These are phyloP conservation scores for Stenodera caucasica DNA, from an alignment of 2,888 invertebrate species.

Conservation along the genomic window DNA sequence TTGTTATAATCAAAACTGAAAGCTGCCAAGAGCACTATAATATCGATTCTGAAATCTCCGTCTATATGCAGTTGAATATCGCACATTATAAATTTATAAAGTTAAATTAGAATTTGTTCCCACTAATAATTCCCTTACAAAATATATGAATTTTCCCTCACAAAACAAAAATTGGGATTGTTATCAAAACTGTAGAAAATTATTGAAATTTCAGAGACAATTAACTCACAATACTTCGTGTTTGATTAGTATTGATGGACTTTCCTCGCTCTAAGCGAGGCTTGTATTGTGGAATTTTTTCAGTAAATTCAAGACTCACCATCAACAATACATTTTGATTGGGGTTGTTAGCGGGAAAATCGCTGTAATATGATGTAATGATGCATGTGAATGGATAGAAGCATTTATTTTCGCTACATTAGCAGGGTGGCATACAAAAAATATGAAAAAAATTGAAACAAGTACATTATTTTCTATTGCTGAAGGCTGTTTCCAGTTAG, in stretches of 20 bases:
- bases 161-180: too few relatives aligned
- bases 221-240: not conserved
- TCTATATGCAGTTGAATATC: too few relatives aligned
- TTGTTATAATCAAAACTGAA: not conserved
- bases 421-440: slow-evolving; percentile 16
- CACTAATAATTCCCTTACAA: too few relatives aligned
- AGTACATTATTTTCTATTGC: not conserved
- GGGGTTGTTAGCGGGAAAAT: slow-evolving; percentile 25
- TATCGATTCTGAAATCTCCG: not conserved
- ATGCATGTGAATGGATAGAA: slow-evolving; percentile 27
- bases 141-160: too few relatives aligned
- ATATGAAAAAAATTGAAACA: slow-evolving; percentile 1
- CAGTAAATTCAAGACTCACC: slow-evolving; percentile 6
- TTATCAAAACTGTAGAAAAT: not conserved
- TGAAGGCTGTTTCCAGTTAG: not conserved
- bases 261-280: not conserved
- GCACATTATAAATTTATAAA: too few relatives aligned
- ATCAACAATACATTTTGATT: slow-evolving; percentile 26
- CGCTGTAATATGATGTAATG: slow-evolving; percentile 28
- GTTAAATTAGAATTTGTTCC: too few relatives aligned
- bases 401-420: slow-evolving; percentile 31
- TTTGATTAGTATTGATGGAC: not conserved
- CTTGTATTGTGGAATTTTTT: not conserved
- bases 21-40: not conserved
- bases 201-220: not conserved